Base-by-base conservation (phyloP, 2,113 vertebrate genomes). In the Synodontis membranacea region DNA sequence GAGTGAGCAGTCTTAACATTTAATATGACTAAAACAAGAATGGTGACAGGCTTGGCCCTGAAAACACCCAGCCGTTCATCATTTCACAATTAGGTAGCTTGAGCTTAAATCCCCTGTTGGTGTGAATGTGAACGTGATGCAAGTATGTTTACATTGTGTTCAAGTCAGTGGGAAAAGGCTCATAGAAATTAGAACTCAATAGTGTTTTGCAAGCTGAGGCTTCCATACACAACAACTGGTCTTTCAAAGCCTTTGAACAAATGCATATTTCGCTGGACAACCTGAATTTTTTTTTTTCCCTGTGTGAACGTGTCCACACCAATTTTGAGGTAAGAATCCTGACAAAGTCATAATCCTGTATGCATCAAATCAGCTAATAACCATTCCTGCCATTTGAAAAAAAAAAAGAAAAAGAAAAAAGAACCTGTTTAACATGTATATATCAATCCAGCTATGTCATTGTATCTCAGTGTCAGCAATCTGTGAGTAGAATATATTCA, bases 311-410 rank as follows among this genome's bases (percentile, higher is more conserved):
- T 25, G 19, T 75, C 46, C 84, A 86, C 50, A 89, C 64, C 58
- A 76, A 82, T 31, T 86, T 86, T 84, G 82, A 86, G 85, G 84
- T 88, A 83, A 86, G 25, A 66, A 76, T 84, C 44, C 60, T 76
- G 23, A 56, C 78, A 85, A 85, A 64, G 68, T 86, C 39, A 79
- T 75, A 70, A 83, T 60, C 46, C 39, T 70, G 23, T 31, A 85
- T 83, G 70, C 88, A 80, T 87, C 82, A 68, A 87, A 80, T 84
- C 80, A 87, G 52, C 78, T 78, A 80, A 87, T 81, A 86, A 46
- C 75, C 60, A 78, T 85, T 81, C 87, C 79, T 68, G 86, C 46
- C 78, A 60, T 87, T 34, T 25, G n/a, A 79, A n/a, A 83, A 54
- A 37, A 48, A 28, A 25, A 56, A 82, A 64, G 17, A 56, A 80